Conservation (phyloP, 2,888 invertebrate genomes). For the Macrosiphum euphorbiae region DNA sequence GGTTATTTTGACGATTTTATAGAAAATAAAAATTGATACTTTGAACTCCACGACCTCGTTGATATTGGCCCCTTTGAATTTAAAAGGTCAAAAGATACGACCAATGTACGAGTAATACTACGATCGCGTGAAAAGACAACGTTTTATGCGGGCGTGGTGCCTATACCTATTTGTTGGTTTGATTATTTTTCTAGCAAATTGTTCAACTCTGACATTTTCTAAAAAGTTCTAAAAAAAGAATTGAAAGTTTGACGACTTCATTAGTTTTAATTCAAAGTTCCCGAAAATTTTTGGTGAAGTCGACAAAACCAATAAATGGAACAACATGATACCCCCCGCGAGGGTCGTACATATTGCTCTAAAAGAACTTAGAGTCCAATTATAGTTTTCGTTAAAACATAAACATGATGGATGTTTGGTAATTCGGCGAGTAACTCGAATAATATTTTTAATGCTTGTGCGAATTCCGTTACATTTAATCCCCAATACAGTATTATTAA, state of each 20-base stretch:
- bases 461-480: background rate
- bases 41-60: slow-evolving; percentile 37
- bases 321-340: background rate
- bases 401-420: background rate
- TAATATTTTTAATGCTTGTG: background rate
- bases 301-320: background rate
- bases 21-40: background rate
- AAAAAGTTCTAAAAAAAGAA: slow-evolving; percentile 1
- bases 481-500: background rate
- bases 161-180: background rate
- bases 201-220: slow-evolving; percentile 26
- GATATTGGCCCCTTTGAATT: slow-evolving; percentile 7
- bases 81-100: slow-evolving; percentile 25
- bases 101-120: slow-evolving; percentile 29
- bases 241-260: background rate
- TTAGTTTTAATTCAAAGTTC: background rate
- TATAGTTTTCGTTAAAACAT: background rate
- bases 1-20: background rate
- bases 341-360: background rate
- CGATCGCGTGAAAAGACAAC: slow-evolving; percentile 53
- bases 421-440: background rate
- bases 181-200: slow-evolving; percentile 21
- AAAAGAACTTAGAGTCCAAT: background rate
- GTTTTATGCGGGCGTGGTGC: slow-evolving; percentile 57
- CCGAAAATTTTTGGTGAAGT: background rate